phyloP scores from a whole-genome alignment of 2,888 invertebrate species.

The Dastarcus helophoroides region DNA sequence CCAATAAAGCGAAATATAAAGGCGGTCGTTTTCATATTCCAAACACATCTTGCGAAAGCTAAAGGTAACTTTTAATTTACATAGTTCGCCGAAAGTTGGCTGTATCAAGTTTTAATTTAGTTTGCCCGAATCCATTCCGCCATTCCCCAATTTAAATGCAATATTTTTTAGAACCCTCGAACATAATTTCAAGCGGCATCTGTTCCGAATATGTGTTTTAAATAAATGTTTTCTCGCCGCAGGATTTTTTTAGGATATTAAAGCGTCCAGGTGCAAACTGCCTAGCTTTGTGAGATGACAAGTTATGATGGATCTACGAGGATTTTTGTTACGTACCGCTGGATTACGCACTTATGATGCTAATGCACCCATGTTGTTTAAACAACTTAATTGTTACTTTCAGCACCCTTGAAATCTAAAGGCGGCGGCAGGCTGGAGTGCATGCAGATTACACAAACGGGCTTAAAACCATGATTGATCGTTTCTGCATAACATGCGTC shows the following conservation, averaged over 20 bases:
- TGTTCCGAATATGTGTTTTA: constrained; percentile 29
- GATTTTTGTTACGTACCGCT: constrained; percentile 18
- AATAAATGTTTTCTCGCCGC: constrained; percentile 28
- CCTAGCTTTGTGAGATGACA: constrained; percentile 25
- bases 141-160: constrained; percentile 21
- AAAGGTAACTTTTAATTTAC: constrained; percentile 13
- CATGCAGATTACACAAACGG: constrained; percentile 2
- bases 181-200: constrained; percentile 27
- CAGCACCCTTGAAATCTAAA: constrained; percentile 15
- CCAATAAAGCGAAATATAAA: neutral
- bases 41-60: constrained; percentile 12
- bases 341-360: constrained; percentile 29
- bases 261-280: constrained; percentile 27
- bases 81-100: constrained; percentile 11
- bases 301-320: constrained; percentile 31
- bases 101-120: constrained; percentile 23
- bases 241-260: constrained; percentile 25
- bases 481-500: constrained; percentile 16
- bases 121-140: constrained; percentile 19
- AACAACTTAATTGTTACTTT: constrained; percentile 36
- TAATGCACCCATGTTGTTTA: constrained; percentile 34
- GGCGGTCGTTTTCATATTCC: neutral
- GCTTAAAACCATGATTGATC: constrained; percentile 10
- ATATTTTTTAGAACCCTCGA: constrained; percentile 21
- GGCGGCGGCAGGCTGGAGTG: constrained; percentile 5